Evolutionary conservation across 2,797 vertebrate species (phyloP).

Genomic region (Simalia tracyae): DNA sequence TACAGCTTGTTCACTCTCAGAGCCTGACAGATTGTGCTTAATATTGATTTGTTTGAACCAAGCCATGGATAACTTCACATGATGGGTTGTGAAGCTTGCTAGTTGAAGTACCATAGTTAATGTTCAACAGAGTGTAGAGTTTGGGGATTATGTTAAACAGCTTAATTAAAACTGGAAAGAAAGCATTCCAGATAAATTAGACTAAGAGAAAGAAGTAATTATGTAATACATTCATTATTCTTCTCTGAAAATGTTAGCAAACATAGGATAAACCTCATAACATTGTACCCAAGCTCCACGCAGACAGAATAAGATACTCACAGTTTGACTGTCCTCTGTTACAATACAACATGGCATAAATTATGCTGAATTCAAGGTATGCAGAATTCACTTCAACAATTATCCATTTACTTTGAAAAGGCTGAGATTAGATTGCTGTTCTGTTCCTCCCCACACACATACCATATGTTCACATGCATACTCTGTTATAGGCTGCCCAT

Average conservation of each 20-base stretch:
- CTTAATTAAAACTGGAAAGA: background rate
- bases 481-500: background rate
- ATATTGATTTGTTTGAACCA: background rate
- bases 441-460: no score
- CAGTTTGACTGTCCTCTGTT: background rate
- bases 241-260: background rate
- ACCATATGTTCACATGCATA: background rate
- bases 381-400: background rate
- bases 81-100: background rate
- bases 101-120: background rate
- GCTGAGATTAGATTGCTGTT: background rate
- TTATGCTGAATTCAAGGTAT: background rate
- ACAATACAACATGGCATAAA: background rate
- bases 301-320: background rate
- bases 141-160: background rate
- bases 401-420: conserved; percentile 3
- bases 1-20: background rate
- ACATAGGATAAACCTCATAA: background rate
- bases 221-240: background rate
- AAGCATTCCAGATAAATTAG: background rate
- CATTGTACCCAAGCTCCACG: background rate
- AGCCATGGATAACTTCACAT: background rate
- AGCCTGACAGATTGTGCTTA: background rate
- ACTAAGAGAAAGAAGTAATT: background rate
- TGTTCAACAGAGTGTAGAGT: background rate